Percentiles rank a stretch among this genome's conserved stretches.
Evolutionary conservation across 2,797 vertebrate genomes (phyloP).

Genomic region (Mallotus villosus): DNA sequence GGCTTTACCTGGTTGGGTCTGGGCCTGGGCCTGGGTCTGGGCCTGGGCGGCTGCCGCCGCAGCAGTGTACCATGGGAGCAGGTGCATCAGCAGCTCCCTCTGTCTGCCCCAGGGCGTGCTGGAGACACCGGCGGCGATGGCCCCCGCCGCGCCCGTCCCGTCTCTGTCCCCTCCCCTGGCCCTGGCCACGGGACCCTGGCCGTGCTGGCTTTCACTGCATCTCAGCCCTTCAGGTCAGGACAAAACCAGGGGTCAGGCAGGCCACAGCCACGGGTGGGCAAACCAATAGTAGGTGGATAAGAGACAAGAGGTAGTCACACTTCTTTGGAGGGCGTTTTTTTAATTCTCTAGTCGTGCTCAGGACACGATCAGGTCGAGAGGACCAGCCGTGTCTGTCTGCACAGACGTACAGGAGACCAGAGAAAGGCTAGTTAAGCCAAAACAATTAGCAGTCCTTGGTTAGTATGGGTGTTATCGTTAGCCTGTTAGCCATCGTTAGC

Average conservation of each 20-base stretch:
- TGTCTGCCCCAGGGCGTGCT: constrained; percentile 79
- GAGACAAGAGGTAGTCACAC: constrained; percentile 49
- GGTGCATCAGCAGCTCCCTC: constrained; percentile 83
- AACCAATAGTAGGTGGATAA: constrained; percentile 10
- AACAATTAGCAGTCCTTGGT: constrained; percentile 47
- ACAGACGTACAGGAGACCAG: constrained; percentile 31
- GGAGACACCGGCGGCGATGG: constrained; percentile 68
- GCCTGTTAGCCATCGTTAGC: constrained; percentile 63
- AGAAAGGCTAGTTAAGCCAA: constrained; percentile 20
- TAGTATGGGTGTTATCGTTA: constrained; percentile 66
- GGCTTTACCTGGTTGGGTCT: constrained; percentile 69
- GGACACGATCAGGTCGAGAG: no score
- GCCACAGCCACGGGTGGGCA: constrained; percentile 42
- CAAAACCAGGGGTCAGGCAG: constrained; percentile 72
- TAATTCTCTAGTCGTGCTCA: no score
- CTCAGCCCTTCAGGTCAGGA: constrained; percentile 78
- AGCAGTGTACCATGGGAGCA: constrained; percentile 81
- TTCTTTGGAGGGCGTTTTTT: constrained; percentile 14
- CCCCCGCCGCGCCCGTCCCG: constrained; percentile 59
- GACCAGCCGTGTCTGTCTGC: constrained; percentile 9
- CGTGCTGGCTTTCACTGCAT: constrained; percentile 84
- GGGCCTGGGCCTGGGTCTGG: constrained; percentile 60
- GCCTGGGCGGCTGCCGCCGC: constrained; percentile 69
- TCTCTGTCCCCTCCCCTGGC: constrained; percentile 74
- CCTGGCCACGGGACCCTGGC: constrained; percentile 74